A percentile compares a stretch with the other conserved stretches of the same genome.
These are phyloP conservation scores for Stegophylla sp. DNA, from an alignment of 2,888 invertebrate genomes.

Conservation along the genomic window DNA sequence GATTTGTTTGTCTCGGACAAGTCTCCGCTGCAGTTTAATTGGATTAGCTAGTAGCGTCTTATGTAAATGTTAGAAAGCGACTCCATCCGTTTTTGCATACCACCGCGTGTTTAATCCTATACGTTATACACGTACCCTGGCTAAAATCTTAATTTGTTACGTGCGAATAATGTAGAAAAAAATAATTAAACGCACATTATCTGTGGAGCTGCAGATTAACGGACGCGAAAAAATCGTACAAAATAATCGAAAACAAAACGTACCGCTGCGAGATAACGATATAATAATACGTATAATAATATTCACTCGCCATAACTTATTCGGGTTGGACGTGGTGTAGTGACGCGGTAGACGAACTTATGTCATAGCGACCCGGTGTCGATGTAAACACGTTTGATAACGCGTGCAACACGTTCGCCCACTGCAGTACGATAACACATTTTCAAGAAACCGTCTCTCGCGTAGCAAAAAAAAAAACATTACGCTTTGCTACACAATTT, in stretches of 20 bases:
- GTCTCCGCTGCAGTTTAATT: constrained; percentile 27
- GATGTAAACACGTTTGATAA: too few relatives aligned
- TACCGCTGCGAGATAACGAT: neutral
- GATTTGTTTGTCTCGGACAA: constrained; percentile 1
- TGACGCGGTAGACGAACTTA: too few relatives aligned
- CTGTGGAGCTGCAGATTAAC: neutral
- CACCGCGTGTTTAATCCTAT: neutral
- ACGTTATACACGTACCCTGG: neutral
- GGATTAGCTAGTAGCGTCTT: constrained; percentile 40
- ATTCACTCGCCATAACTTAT: too few relatives aligned
- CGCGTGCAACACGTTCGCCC: too few relatives aligned
- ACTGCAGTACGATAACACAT: too few relatives aligned
- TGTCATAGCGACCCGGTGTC: too few relatives aligned
- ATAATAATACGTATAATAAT: too few relatives aligned
- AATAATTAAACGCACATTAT: neutral
- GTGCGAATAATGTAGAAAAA: neutral
- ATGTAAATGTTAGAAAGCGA: constrained; percentile 47
- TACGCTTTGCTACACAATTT: too few relatives aligned
- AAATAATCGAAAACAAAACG: neutral
- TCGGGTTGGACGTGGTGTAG: too few relatives aligned
- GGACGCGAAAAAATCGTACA: neutral
- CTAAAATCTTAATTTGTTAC: neutral
- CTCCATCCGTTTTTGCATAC: constrained; percentile 13
- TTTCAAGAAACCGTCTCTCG: too few relatives aligned
- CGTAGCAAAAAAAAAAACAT: too few relatives aligned